These are phyloP conservation scores for Xylocampa areola DNA, from an alignment of 2,888 invertebrate species.

Conservation along the genomic window DNA sequence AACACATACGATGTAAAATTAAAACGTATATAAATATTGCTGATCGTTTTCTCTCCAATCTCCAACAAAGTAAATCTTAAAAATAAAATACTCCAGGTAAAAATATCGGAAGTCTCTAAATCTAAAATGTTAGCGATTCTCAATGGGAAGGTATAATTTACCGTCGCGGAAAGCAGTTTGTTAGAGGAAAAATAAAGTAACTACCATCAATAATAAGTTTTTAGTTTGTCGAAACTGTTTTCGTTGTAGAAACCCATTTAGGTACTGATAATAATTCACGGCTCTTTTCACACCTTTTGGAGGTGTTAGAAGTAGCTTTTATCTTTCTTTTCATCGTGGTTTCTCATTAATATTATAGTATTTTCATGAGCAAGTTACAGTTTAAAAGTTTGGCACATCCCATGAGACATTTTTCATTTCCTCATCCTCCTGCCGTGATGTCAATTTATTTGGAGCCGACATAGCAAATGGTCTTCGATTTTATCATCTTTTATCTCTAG, in stretches of 20 bases:
- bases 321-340: neutral
- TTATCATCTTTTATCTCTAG: too few relatives aligned
- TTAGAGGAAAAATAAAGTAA: conserved; percentile 53
- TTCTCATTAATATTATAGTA: neutral
- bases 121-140: conserved; percentile 51
- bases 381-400: too few relatives aligned
- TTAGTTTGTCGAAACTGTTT: conserved; percentile 44
- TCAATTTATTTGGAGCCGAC: too few relatives aligned
- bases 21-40: neutral
- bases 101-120: conserved; percentile 48
- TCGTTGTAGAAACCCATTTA: conserved; percentile 32
- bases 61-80: conserved; percentile 11
- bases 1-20: neutral
- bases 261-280: conserved; percentile 13
- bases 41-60: conserved; percentile 1
- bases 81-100: conserved; percentile 39
- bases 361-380: too few relatives aligned
- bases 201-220: conserved; percentile 57
- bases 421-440: too few relatives aligned
- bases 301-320: neutral
- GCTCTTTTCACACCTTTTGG: conserved; percentile 22
- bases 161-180: conserved; percentile 54
- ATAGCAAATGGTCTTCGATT: too few relatives aligned
- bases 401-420: too few relatives aligned
- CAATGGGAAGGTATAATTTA: conserved; percentile 53